A percentile compares a stretch with the other conserved stretches of the same genome.
Evolutionary conservation across 1,140 invertebrate species (phyloP).

Genomic region (Dinoponera quadriceps): DNA sequence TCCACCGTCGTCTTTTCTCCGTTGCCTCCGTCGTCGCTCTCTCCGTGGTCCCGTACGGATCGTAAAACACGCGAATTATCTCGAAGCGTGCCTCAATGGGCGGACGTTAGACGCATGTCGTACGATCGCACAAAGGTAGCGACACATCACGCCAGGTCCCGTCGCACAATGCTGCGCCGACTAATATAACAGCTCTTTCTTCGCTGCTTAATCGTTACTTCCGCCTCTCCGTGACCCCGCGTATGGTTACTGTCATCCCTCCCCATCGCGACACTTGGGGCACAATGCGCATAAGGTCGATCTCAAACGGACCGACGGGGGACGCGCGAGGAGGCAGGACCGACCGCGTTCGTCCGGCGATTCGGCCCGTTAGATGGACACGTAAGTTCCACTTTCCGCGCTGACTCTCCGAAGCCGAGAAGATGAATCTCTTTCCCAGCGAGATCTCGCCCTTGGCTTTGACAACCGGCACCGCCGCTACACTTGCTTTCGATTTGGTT

Average conservation of each 20-base stretch:
- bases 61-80: conserved; percentile 79
- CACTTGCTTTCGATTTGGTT: too few species aligned
- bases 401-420: not conserved
- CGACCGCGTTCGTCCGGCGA: conserved; percentile 17
- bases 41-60: conserved; percentile 37
- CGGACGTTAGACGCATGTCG: conserved; percentile 79
- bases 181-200: conserved; percentile 84
- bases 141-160: conserved; percentile 80
- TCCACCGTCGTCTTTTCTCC: too few species aligned
- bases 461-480: too few species aligned
- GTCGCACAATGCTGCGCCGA: conserved; percentile 79
- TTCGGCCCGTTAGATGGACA: conserved; percentile 14
- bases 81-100: conserved; percentile 78
- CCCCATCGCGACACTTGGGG: conserved; percentile 18
- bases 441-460: not conserved
- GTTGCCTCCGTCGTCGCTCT: too few species aligned
- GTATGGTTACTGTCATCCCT: conserved; percentile 54
- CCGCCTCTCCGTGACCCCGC: conserved; percentile 75
- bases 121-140: conserved; percentile 78
- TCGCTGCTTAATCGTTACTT: conserved; percentile 84
- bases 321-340: not conserved
- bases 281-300: conserved; percentile 44
- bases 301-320: conserved; percentile 40
- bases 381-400: not conserved
- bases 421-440: not conserved